A percentile compares a stretch with the other conserved stretches of the same genome.
These are phyloP conservation scores for Sitodiplosis mosellana DNA, from an alignment of 1,140 invertebrate genomes.

Conservation along the genomic window DNA sequence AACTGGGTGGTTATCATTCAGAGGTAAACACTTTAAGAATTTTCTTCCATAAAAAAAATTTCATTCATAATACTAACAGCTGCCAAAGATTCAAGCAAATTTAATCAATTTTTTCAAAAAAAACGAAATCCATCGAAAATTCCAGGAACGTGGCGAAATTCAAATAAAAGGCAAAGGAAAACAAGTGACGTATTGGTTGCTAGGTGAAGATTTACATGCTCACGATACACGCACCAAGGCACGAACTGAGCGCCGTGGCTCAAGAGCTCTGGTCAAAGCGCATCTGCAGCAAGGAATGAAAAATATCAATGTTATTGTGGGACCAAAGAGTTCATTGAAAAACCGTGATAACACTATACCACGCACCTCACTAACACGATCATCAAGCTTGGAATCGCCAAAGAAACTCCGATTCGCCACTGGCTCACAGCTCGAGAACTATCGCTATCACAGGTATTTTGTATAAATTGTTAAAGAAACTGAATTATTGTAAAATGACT, in stretches of 20 bases:
- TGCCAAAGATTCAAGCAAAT: no score
- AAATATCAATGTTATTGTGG: slow-evolving; percentile 10
- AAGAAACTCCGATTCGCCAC: slow-evolving; percentile 59
- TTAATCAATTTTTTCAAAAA: no score
- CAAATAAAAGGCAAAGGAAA: slow-evolving; percentile 76
- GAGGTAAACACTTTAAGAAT: slow-evolving; percentile 5
- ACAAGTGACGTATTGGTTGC: slow-evolving; percentile 70
- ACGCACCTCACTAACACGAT: slow-evolving; percentile 27
- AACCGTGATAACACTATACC: slow-evolving; percentile 16
- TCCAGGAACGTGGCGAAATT: slow-evolving; percentile 59
- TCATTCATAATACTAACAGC: no score
- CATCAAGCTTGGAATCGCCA: slow-evolving; percentile 60
- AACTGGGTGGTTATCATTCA: slow-evolving; percentile 55
- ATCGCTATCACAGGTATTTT: slow-evolving; percentile 33
- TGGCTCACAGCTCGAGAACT: slow-evolving; percentile 41
- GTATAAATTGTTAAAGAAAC: no score
- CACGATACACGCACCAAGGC: slow-evolving; percentile 31
- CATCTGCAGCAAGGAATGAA: slow-evolving; percentile 10
- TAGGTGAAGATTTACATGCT: slow-evolving; percentile 47
- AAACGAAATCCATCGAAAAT: neutral
- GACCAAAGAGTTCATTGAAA: slow-evolving; percentile 44
- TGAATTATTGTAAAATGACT: no score
- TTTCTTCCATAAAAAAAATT: no score
- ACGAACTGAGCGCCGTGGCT: slow-evolving; percentile 26
- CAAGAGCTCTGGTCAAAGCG: slow-evolving; percentile 17